These are phyloP conservation scores for Mesocricetus auratus DNA, from an alignment of 2,113 vertebrate genomes.

Conservation along the genomic window DNA sequence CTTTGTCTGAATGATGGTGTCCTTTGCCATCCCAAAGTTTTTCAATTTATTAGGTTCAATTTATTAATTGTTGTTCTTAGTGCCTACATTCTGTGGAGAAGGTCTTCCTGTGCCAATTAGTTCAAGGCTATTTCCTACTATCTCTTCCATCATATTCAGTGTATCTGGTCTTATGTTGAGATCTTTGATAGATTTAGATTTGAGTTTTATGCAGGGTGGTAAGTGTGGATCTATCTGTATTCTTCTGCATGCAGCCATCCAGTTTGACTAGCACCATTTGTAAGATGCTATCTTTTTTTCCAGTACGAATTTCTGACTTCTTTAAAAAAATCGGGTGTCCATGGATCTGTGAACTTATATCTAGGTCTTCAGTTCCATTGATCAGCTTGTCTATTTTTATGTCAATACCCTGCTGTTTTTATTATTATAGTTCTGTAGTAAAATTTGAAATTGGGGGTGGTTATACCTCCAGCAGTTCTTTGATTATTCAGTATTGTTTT, in stretches of 20 bases:
- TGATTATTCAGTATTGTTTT: background rate
- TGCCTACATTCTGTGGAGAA: background rate
- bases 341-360: background rate
- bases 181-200: background rate
- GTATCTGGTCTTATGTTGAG: background rate
- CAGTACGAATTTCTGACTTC: background rate
- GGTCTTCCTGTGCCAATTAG: background rate
- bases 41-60: background rate
- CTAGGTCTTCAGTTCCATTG: background rate
- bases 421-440: background rate
- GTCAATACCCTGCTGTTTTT: background rate
- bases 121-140: background rate
- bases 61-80: background rate
- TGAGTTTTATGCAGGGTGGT: background rate
- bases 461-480: background rate
- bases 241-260: too few species aligned
- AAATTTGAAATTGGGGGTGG: background rate
- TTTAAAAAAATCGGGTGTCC: background rate
- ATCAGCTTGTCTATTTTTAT: background rate
- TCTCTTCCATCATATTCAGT: background rate
- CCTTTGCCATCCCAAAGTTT: background rate
- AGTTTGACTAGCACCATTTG: background rate
- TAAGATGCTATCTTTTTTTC: background rate
- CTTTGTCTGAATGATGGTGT: background rate
- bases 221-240: background rate